Evolutionary conservation across 2,113 vertebrate species (phyloP).

Genomic region (Ailuropoda melanoleuca): DNA sequence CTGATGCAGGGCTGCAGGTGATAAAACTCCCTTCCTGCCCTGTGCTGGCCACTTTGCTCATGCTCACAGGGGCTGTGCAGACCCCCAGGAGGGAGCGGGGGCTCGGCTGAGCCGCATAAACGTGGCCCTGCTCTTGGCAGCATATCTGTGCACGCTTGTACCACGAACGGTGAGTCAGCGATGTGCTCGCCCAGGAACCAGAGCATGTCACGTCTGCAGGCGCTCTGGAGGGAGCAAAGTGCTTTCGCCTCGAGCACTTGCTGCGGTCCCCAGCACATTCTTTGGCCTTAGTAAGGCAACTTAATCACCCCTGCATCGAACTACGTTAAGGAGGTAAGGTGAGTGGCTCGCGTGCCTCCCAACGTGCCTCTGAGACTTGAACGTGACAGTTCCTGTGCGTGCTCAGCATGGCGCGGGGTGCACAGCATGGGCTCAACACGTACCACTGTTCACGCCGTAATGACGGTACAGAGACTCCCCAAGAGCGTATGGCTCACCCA

Average conservation of each 20-base stretch:
- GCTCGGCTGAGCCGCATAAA: background rate
- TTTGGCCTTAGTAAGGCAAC: background rate
- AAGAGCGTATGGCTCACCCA: background rate
- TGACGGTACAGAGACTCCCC: background rate
- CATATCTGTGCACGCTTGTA: rapidly evolving
- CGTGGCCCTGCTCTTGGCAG: background rate
- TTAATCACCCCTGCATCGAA: background rate
- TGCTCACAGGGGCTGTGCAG: rapidly evolving
- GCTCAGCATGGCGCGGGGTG: background rate
- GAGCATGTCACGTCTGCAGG: rapidly evolving
- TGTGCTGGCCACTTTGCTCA: rapidly evolving
- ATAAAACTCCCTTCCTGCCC: background rate
- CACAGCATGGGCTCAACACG: rapidly evolving
- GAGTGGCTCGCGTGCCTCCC: background rate
- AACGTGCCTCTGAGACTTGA: background rate
- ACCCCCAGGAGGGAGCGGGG: rapidly evolving
- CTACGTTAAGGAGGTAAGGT: background rate
- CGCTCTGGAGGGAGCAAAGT: background rate
- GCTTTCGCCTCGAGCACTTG: background rate
- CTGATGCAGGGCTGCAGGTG: rapidly evolving
- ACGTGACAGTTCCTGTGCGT: background rate
- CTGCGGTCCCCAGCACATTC: background rate
- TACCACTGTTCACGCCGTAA: background rate
- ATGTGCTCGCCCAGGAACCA: background rate
- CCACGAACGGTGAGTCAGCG: background rate